Conservation (phyloP, 2,888 invertebrate genomes). For the Melinaea marsaeus region DNA sequence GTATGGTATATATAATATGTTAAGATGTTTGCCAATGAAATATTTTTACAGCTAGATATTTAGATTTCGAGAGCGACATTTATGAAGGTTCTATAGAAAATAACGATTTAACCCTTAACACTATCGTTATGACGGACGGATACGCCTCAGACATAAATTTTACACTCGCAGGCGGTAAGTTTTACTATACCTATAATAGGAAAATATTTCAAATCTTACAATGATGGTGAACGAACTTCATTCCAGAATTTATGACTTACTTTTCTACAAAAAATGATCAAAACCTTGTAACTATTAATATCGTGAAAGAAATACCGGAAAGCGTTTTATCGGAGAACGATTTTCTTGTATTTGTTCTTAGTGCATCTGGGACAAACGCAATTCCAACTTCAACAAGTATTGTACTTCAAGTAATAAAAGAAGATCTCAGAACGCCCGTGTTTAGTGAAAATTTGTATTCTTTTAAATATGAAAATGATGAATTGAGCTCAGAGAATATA, state of each 20-base stretch:
- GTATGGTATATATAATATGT: constrained; percentile 3
- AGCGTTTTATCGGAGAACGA: constrained; percentile 47
- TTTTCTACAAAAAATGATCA: constrained; percentile 39
- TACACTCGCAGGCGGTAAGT: constrained; percentile 52
- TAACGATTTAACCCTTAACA: constrained; percentile 38
- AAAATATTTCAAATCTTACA: not conserved
- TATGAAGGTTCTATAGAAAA: constrained; percentile 52
- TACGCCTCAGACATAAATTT: constrained; percentile 47
- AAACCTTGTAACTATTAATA: constrained; percentile 42
- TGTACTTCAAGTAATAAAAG: constrained; percentile 56
- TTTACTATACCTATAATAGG: constrained; percentile 9
- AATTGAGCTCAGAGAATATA: not conserved
- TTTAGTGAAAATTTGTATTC: constrained; percentile 52
- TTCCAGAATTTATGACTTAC: constrained; percentile 47
- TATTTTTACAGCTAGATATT: constrained; percentile 48
- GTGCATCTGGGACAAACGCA: constrained; percentile 51
- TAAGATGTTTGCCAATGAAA: constrained; percentile 6
- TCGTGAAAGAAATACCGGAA: constrained; percentile 42
- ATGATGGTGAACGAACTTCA: not conserved
- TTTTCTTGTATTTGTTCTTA: constrained; percentile 49
- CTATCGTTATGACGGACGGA: constrained; percentile 45
- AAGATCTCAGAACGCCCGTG: constrained; percentile 51
- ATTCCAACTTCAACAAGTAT: constrained; percentile 48
- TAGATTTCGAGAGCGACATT: constrained; percentile 48
- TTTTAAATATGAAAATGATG: constrained; percentile 40